Conservation (phyloP, 1,140 invertebrate species). For the Whitmania pigra region DNA sequence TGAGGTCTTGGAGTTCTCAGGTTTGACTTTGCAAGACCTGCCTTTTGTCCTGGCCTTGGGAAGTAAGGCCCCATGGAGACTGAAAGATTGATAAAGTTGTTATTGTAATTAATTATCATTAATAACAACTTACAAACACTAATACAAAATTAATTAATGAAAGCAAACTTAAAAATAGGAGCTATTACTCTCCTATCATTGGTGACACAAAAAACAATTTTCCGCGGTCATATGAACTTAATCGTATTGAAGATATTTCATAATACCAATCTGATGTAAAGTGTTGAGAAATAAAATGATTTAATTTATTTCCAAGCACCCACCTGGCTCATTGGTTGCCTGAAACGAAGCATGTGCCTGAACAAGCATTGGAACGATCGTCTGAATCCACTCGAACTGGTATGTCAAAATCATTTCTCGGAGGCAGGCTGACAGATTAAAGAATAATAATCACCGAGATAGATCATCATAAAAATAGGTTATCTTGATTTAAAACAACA, state of each 20-base stretch:
- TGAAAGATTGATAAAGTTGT: slow-evolving; percentile 28
- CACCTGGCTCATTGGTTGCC: background rate
- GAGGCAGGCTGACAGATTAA: slow-evolving; percentile 55
- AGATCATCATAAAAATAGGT: too few relatives aligned
- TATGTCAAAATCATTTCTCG: slow-evolving; percentile 71
- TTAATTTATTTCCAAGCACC: too few relatives aligned
- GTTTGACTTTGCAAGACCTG: slow-evolving; percentile 48
- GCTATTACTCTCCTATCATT: too few relatives aligned
- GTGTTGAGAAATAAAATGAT: too few relatives aligned
- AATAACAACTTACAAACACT: too few relatives aligned
- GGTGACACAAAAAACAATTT: too few relatives aligned
- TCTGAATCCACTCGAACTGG: slow-evolving; percentile 64
- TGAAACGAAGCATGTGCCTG: slow-evolving; percentile 15
- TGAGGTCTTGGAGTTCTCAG: slow-evolving; percentile 61
- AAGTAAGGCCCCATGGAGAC: slow-evolving; percentile 59
- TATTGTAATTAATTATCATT: background rate
- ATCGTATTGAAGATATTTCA: too few relatives aligned
- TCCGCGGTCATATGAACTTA: too few relatives aligned
- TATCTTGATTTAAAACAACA: too few relatives aligned
- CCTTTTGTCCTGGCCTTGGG: slow-evolving; percentile 51
- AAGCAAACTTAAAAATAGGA: too few relatives aligned
- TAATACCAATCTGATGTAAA: too few relatives aligned
- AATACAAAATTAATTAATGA: too few relatives aligned
- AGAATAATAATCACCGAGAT: slow-evolving; percentile 20
- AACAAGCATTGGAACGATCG: slow-evolving; percentile 59